phyloP scores from a whole-genome alignment of 2,797 vertebrate species.

The Alfaro cultratus region DNA sequence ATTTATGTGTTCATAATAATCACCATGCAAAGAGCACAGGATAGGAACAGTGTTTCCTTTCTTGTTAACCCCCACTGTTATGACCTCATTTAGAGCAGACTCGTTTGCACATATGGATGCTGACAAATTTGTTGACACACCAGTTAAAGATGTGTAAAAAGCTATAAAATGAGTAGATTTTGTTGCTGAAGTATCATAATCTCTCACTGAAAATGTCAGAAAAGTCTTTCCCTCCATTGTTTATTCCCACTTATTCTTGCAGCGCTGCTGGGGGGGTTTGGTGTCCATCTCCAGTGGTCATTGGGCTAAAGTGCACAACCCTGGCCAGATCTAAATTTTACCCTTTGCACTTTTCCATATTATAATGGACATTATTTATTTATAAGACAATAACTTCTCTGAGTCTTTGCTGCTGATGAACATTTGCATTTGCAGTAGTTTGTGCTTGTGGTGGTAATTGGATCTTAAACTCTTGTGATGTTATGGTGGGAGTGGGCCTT shows the following conservation, averaged over 20 bases:
- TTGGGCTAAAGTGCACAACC: not conserved
- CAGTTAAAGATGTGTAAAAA: not conserved
- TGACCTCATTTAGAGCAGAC: slow-evolving; percentile 14
- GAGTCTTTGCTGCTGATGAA: slow-evolving; percentile 31
- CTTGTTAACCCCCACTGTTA: not conserved
- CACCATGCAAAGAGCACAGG: slow-evolving; percentile 11
- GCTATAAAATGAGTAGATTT: not conserved
- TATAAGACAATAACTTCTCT: not conserved
- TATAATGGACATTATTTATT: not conserved
- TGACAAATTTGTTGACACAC: not conserved
- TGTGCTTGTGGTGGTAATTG: slow-evolving; percentile 5
- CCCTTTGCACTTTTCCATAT: not conserved
- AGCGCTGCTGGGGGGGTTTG: not conserved
- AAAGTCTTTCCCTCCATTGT: slow-evolving; percentile 3
- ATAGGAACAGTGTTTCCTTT: not conserved
- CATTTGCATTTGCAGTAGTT: slow-evolving; percentile 21
- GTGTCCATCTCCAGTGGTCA: not conserved
- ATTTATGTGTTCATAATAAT: slow-evolving; percentile 1
- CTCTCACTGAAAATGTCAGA: not conserved
- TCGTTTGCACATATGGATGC: not conserved
- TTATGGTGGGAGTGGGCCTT: slow-evolving; percentile 22
- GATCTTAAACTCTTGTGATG: slow-evolving; percentile 22
- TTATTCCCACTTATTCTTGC: not conserved
- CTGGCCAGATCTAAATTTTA: not conserved
- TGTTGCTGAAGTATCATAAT: slow-evolving; percentile 4